Percentiles rank a stretch among this genome's conserved stretches.
Conservation (phyloP, 2,888 invertebrate species). For the Apotomis betuletana region DNA sequence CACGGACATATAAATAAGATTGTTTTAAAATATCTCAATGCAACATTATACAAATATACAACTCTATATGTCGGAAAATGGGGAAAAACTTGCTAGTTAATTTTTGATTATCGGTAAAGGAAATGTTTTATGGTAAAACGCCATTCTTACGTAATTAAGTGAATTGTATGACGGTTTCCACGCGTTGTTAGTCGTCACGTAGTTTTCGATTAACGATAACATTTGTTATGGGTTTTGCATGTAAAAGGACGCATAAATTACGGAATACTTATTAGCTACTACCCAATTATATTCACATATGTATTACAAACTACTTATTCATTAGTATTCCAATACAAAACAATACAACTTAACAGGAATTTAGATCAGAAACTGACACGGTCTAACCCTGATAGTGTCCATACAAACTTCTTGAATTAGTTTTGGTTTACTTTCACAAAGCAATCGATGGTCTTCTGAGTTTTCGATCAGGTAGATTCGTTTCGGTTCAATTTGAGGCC, state of each 20-base stretch:
- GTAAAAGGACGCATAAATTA: neutral
- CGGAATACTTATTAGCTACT: neutral
- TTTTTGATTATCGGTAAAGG: neutral
- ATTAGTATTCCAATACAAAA: neutral
- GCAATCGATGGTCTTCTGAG: too few species aligned
- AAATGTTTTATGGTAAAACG: slow-evolving; percentile 4
- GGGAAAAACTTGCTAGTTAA: neutral
- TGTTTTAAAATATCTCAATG: too few species aligned
- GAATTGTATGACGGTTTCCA: neutral
- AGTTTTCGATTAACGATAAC: slow-evolving; percentile 3
- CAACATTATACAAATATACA: too few species aligned
- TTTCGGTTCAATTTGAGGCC: too few species aligned
- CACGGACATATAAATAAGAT: too few species aligned
- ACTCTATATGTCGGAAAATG: neutral
- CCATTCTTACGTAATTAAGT: neutral
- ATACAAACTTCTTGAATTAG: too few species aligned
- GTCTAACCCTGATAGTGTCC: too few species aligned
- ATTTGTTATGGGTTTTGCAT: neutral
- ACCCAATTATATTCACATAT: neutral
- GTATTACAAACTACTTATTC: neutral
- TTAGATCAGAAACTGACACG: too few species aligned
- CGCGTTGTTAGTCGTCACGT: slow-evolving; percentile 9
- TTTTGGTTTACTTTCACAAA: too few species aligned
- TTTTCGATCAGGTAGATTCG: too few species aligned
- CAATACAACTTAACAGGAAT: too few species aligned